Percentiles rank a stretch among this genome's conserved stretches.
Evolutionary conservation across 2,113 vertebrate genomes (phyloP).

Genomic region (Nibea coibor): DNA sequence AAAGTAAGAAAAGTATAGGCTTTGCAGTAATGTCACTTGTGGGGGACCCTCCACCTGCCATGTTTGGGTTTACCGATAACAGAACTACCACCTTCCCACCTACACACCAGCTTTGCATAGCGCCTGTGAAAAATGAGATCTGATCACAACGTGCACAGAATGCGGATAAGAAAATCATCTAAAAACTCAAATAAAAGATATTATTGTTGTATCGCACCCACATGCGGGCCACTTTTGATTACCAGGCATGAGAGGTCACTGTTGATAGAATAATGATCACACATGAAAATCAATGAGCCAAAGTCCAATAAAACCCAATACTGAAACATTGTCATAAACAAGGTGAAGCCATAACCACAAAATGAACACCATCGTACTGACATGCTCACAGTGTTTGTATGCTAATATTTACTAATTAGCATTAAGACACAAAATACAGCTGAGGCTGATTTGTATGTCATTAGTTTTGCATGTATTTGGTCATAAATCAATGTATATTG

Average conservation of each 20-base stretch:
- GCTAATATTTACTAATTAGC: not conserved
- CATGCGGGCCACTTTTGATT: not conserved
- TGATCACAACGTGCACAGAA: conserved; percentile 3
- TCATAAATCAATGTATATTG: not conserved
- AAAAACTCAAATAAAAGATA: not conserved
- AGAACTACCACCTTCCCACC: conserved; percentile 33
- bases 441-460: not conserved
- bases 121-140: conserved; percentile 2
- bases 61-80: conserved; percentile 38
- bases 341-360: not conserved
- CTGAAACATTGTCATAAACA: conserved; percentile 1
- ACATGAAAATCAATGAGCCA: conserved; percentile 11
- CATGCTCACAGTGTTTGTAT: not conserved
- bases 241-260: not conserved
- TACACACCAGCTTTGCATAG: conserved; percentile 44
- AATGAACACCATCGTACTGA: not conserved
- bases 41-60: conserved; percentile 19
- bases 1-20: conserved; percentile 18
- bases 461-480: not conserved
- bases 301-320: not conserved
- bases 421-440: not conserved
- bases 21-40: not conserved
- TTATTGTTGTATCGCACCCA: not conserved
- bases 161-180: conserved; percentile 5
- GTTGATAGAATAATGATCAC: not conserved